Conservation (phyloP, 2,888 invertebrate genomes). For the Andrena bicolor region DNA sequence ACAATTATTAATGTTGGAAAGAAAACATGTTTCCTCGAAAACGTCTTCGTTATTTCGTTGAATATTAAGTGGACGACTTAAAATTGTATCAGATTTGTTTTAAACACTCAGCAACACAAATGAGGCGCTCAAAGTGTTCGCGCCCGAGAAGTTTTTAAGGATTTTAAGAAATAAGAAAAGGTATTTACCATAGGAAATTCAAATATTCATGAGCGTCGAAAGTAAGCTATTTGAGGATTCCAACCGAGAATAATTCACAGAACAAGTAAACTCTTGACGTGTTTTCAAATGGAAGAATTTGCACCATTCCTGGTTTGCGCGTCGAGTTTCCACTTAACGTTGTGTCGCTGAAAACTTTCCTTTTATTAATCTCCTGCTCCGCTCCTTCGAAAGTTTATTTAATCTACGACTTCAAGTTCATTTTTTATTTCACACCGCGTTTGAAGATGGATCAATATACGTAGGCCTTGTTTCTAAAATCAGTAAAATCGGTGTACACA, state of each 20-base stretch:
- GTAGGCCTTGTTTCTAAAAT: too few species aligned
- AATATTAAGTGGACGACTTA: too few species aligned
- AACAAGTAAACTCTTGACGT: constrained; percentile 2
- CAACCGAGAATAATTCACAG: background rate
- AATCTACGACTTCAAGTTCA: background rate
- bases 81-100: too few species aligned
- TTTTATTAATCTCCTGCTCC: constrained; percentile 13
- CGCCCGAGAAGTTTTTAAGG: too few species aligned
- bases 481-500: too few species aligned
- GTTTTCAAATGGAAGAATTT: constrained; percentile 10
- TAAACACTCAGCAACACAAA: too few species aligned
- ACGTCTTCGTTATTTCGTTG: too few species aligned
- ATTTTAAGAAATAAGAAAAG: background rate
- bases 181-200: background rate
- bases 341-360: constrained; percentile 1
- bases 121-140: too few species aligned
- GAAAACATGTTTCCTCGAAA: too few species aligned
- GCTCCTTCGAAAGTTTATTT: constrained; percentile 3
- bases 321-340: constrained; percentile 1
- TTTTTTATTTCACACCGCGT: background rate
- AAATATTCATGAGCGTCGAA: background rate
- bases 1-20: too few species aligned
- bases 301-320: background rate
- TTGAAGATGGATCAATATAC: background rate
- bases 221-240: background rate